Evolutionary conservation across 2,113 vertebrate genomes (phyloP).

Genomic region (Riparia riparia): DNA sequence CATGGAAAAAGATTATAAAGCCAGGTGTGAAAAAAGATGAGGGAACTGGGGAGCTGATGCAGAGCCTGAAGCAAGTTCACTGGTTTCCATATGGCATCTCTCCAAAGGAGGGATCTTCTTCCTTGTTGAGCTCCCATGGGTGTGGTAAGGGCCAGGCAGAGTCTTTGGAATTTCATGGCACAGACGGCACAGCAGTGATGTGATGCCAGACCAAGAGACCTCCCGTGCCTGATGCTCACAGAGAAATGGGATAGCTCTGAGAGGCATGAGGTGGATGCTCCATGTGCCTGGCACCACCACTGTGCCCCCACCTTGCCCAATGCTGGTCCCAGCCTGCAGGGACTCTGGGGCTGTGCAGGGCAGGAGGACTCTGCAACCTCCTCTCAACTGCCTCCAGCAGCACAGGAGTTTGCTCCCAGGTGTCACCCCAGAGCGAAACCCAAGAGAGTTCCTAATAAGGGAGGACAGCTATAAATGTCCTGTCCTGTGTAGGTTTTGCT

Average conservation of each 20-base stretch:
- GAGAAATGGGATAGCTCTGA: not conserved
- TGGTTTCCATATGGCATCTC: not conserved
- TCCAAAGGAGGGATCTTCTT: not conserved
- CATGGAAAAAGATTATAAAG: not conserved
- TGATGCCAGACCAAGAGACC: not conserved
- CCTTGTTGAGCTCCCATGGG: not conserved
- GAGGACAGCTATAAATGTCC: slow-evolving; percentile 33
- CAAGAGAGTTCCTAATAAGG: not conserved
- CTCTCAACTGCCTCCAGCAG: not conserved
- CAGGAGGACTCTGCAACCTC: not conserved
- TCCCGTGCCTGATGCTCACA: not conserved
- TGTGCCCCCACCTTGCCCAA: not conserved
- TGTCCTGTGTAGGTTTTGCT: not conserved
- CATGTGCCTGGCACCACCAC: not conserved
- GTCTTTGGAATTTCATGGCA: not conserved
- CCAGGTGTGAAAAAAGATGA: not conserved
- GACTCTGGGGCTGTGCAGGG: not conserved
- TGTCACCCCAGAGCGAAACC: not conserved
- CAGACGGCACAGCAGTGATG: not conserved
- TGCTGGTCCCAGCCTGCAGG: rapidly evolving
- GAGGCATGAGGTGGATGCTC: not conserved
- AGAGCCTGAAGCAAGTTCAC: not conserved
- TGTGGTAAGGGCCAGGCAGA: not conserved
- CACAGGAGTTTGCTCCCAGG: not conserved
- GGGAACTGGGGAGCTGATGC: not conserved